Evolutionary conservation across 2,113 vertebrate species (phyloP).

Genomic region (Cheirogaleus medius): DNA sequence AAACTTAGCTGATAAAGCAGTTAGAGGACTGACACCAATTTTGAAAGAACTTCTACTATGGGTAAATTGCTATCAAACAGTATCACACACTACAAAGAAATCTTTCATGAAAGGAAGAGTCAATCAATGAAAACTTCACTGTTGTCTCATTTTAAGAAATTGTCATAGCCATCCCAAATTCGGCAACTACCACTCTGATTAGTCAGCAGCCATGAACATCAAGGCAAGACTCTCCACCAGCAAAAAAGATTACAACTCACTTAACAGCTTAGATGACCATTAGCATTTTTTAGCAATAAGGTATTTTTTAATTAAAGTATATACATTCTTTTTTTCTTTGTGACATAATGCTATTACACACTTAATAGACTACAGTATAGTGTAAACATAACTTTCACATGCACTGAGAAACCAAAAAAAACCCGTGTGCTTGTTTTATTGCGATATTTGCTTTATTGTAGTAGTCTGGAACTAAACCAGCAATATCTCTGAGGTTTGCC

Average conservation of each 20-base stretch:
- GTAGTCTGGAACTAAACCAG: background rate
- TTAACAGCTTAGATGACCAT: background rate
- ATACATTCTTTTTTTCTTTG: background rate
- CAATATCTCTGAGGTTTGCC: background rate
- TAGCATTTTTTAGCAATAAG: background rate
- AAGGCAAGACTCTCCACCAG: background rate
- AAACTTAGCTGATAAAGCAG: background rate
- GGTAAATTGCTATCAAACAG: background rate
- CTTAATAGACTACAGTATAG: background rate
- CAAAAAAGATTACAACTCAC: background rate
- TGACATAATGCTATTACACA: background rate
- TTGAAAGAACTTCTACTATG: background rate
- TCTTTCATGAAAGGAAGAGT: background rate
- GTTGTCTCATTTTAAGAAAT: background rate
- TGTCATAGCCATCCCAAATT: background rate
- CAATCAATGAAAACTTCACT: background rate
- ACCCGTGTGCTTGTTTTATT: background rate
- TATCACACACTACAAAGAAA: background rate
- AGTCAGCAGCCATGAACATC: background rate
- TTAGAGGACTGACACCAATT: background rate
- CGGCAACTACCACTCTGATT: background rate
- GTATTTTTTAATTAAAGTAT: background rate
- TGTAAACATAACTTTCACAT: background rate
- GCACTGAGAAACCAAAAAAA: background rate
- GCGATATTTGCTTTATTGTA: background rate